Base-by-base conservation (phyloP, 2,888 invertebrate species). In the Drosophila glabriapex region DNA sequence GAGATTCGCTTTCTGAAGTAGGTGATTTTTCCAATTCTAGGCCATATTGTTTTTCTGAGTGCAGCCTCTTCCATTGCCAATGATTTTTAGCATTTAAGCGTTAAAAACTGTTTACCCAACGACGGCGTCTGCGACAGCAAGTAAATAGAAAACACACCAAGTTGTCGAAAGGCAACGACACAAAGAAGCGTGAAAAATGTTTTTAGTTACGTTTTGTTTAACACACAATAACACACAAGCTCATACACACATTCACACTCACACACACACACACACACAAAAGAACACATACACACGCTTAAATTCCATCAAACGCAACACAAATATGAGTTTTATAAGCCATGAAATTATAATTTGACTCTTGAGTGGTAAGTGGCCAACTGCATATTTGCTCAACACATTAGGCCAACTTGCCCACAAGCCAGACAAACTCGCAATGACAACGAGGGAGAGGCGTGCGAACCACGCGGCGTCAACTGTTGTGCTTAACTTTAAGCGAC, bases 171-270 rank as follows among this genome's bases (percentile, higher is more conserved):
- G 70, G 58, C 63, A 80, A 55, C 55, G 54, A 76, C 70, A 89
- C 80, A 85, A 90, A 85, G 85, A 90, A 90, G 87, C 87, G 87
- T 87, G 91, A 87, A 87, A 84, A 87, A 77, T 76, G 86, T 89
- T 83, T 87, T 87, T 87, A 87, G 86, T 90, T 90, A 83, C 89
- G 86, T 87, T 90, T 87, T 90, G 87, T 90, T 90, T 82, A 78
- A 71, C 72, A 74, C 70, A 81, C 79, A 78, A 68, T 46, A 46
- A 46, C 22, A 46, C 46, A 56, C 46, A 63, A 29, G 43, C 35
- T 25, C 41, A 64, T 25, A 68, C 53, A 69, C 60, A 59, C 55
- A 49, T 31, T 61, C 52, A 33, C 10, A 19, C 5, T 49, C 6
- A 16, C 10, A 43, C 19, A 46, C 31, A 39, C 49, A 33, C 46